Base-by-base conservation (phyloP, 2,888 invertebrate genomes). In the Steinernema hermaphroditum region DNA sequence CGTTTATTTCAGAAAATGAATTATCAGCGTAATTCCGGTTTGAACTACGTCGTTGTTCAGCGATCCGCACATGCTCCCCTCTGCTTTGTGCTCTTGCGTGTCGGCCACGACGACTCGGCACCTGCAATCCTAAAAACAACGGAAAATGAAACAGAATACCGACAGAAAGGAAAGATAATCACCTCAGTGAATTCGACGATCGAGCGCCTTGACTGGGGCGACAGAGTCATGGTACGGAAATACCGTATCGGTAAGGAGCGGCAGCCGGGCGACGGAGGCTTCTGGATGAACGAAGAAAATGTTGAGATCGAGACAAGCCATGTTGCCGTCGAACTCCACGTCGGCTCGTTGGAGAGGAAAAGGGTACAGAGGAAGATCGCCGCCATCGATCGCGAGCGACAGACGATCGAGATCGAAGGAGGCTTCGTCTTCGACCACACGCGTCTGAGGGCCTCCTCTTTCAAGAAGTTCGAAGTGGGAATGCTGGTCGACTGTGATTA, bases 1-100 rank as follows among this genome's bases (percentile, higher is more conserved):
- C n/a, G n/a, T n/a, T n/a, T n/a, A n/a, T 54, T 54, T 54, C 54
- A 54, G 54, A 54, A 6, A 37, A 54, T 54, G 54, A n/a, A 4
- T 4, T 6, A 46, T 16, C 22, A 4, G 16, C 9, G 9, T 6
- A 46, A 6, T 19, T 9, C n/a, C 6, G n/a, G 4, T 46, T 16
- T 19, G 9, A 19, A 46, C 9, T 54, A 54, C 54, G 54, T 54
- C 24, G 54, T 54, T 22, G 54, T 54, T 14, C 54, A 54, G 27
- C 22, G 54, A 2, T 22, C 54, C 12, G 8, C 27, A 8, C 2
- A 27, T n/a, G n/a, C n/a, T n/a, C n/a, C n/a, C 4, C 12, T 22
- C 27, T 27, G 24, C 12, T 27, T 54, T 2, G 6, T 2, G 27
- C 12, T 54, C 24, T 22, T 54, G 14, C 27, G 9, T 8, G 24